Conservation (phyloP, 2,113 vertebrate species). For the Rhea pennata region DNA sequence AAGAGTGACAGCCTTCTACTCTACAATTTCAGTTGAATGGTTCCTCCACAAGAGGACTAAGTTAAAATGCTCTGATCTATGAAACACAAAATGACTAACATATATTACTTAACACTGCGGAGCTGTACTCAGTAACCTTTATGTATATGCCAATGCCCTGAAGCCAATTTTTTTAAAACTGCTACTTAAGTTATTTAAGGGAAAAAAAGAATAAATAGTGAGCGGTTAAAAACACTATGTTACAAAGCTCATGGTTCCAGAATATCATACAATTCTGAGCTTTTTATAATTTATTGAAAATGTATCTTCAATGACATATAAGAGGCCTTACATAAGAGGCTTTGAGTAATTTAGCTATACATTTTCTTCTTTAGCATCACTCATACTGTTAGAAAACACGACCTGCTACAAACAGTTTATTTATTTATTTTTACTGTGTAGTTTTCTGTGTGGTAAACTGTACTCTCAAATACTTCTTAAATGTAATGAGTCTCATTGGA, state of each 20-base stretch:
- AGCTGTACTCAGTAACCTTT: background rate
- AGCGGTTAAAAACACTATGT: background rate
- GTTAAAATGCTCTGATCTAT: background rate
- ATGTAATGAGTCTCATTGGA: background rate
- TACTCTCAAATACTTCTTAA: background rate
- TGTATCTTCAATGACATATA: background rate
- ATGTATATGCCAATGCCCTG: background rate
- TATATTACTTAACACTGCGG: background rate
- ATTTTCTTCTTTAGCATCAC: background rate
- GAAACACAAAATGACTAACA: slow-evolving; percentile 2
- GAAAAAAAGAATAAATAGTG: background rate
- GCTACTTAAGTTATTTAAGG: background rate
- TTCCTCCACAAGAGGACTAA: background rate
- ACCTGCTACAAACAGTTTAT: background rate
- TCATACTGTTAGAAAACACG: background rate
- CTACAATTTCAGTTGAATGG: background rate
- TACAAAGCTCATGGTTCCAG: background rate
- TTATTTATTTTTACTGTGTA: background rate
- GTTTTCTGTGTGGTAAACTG: background rate
- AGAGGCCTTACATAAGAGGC: background rate
- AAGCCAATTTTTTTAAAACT: background rate
- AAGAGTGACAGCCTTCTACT: background rate
- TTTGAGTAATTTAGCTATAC: background rate
- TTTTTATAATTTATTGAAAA: background rate
- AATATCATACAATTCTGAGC: background rate